Percentiles rank a stretch among this genome's conserved stretches.
Conservation (phyloP, 2,113 vertebrate genomes). For the Taurulus bubalis region DNA sequence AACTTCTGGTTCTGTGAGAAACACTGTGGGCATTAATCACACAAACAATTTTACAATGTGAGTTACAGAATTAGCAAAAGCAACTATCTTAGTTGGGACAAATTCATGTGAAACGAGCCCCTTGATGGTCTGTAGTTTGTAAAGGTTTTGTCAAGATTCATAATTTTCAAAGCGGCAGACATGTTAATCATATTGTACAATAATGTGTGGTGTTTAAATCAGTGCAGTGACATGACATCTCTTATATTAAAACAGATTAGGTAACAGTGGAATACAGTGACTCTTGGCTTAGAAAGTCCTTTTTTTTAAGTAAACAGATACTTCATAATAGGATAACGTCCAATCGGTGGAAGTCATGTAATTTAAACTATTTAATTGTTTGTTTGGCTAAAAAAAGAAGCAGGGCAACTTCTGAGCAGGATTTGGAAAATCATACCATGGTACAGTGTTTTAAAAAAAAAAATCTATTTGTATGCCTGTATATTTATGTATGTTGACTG, state of each 20-base stretch:
- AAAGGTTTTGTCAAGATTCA: slow-evolving; percentile 2
- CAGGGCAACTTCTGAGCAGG: slow-evolving; percentile 5
- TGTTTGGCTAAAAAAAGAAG: slow-evolving; percentile 31
- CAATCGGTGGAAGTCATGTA: slow-evolving; percentile 7
- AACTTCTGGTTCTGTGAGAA: slow-evolving; percentile 44
- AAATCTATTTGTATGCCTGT: slow-evolving; percentile 10
- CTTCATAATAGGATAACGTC: not conserved
- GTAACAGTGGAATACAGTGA: slow-evolving; percentile 20
- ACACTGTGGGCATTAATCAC: slow-evolving; percentile 28
- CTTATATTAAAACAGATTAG: slow-evolving; percentile 16
- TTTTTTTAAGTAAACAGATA: slow-evolving; percentile 15
- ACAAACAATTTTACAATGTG: slow-evolving; percentile 15
- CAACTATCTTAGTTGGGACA: slow-evolving; percentile 4
- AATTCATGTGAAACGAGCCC: slow-evolving; percentile 48
- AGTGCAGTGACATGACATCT: slow-evolving; percentile 17
- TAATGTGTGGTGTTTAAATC: slow-evolving; percentile 37
- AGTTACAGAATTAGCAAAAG: slow-evolving; percentile 26
- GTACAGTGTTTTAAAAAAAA: slow-evolving; percentile 41
- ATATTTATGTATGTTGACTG: slow-evolving; percentile 1
- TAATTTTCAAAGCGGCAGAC: slow-evolving; percentile 35
- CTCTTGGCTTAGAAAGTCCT: slow-evolving; percentile 5
- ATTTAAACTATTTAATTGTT: slow-evolving; percentile 24
- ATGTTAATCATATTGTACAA: slow-evolving; percentile 35
- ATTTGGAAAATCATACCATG: slow-evolving; percentile 1
- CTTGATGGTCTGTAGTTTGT: slow-evolving; percentile 27